Base-by-base conservation (phyloP, 2,888 invertebrate species). In the Megastigmus dorsalis region DNA sequence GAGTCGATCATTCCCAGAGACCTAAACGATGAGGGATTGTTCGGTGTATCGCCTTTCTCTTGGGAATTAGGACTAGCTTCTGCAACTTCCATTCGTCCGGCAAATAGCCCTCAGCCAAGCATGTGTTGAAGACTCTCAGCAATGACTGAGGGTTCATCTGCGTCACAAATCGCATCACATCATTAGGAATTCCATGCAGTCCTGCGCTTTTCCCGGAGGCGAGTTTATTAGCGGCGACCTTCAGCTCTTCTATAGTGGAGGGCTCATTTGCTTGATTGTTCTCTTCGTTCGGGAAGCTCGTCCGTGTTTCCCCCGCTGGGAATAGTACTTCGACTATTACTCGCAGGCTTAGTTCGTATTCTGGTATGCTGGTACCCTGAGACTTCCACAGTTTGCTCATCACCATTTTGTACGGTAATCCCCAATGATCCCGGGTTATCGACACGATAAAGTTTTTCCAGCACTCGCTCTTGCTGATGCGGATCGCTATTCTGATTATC, bases 191-290 rank as follows among this genome's bases (percentile, higher is more conserved):
- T 13, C 28, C 54, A 15, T 54, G 6, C 28, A 54, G 54, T 54
- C n/a, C n/a, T n/a, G n/a, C n/a, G n/a, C n/a, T n/a, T n/a, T n/a
- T n/a, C n/a, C n/a, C n/a, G n/a, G 26, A 5, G n/a, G 9, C 7
- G n/a, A 33, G 33, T 33, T 7, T 33, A 7, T 7, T 33, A 3
- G 33, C 33, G 3, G 33, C 7, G 33, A n/a, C 20, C 54, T 54
- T 54, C 54, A 54, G 54, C 28, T 54, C 54, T 54, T 54, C 23
- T 7, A 54, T 20, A 26, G 1, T 26, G 54, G 26, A 54, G 23
- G 26, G 54, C 1, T 54, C 54, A n/a, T 13, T 15, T 28, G 54
- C 26, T 54, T n/a, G 6, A 10, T 15, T 5, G 20, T 20, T 20
- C 26, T n/a, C 30, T 54, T 54, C 26, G 6, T 54, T 54, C 10